A percentile compares a stretch with the other conserved stretches of the same genome.
Conservation (phyloP, 2,113 vertebrate species). For the Calypte anna region DNA sequence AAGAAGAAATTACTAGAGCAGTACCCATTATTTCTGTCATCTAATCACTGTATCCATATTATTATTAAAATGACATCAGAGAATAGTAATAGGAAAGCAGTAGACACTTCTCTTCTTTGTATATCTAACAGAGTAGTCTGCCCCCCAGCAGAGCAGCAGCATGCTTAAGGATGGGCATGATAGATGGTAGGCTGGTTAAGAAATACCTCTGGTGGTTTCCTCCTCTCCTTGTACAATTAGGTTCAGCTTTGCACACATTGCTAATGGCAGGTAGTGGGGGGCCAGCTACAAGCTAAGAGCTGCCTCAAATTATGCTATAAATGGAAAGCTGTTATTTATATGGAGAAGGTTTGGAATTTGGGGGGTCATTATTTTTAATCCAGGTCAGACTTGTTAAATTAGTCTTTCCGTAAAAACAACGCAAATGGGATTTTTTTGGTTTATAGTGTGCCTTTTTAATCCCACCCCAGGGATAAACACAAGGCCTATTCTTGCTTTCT, state of each 20-base stretch:
- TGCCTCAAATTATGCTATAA: neutral
- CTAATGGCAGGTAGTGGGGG: neutral
- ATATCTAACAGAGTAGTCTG: neutral
- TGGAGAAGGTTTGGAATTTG: neutral
- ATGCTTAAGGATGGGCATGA: neutral
- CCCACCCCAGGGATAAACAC: neutral
- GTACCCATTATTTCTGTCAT: neutral
- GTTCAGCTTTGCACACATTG: neutral
- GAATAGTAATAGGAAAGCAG: neutral
- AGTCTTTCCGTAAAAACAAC: neutral
- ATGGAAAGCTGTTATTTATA: neutral
- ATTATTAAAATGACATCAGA: slow-evolving; percentile 35
- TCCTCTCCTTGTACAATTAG: neutral
- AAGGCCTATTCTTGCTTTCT: neutral
- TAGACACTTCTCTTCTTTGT: neutral
- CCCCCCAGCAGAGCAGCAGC: neutral
- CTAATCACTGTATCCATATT: slow-evolving; percentile 21
- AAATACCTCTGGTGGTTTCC: neutral
- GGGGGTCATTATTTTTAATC: slow-evolving; percentile 9
- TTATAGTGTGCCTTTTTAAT: neutral
- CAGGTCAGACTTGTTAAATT: neutral
- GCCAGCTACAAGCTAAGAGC: neutral
- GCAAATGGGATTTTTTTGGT: neutral
- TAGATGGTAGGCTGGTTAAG: neutral
- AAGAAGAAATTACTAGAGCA: neutral